Evolutionary conservation across 1,140 invertebrate genomes (phyloP).

Genomic region (Rhopalosiphum padi): DNA sequence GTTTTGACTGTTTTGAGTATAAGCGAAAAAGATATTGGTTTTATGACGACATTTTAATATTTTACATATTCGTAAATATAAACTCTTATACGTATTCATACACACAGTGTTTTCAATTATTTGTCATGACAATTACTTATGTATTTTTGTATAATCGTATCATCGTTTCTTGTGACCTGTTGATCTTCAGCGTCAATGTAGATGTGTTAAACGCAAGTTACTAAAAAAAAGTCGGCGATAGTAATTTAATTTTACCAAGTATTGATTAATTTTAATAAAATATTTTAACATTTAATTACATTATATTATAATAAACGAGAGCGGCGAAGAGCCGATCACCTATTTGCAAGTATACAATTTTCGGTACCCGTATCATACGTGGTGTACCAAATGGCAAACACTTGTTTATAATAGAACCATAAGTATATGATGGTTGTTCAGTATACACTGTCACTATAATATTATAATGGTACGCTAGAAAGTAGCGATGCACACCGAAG

Average conservation of each 20-base stretch:
- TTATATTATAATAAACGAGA: neutral
- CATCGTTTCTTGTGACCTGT: neutral
- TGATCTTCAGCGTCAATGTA: neutral
- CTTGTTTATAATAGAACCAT: neutral
- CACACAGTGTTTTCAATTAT: neutral
- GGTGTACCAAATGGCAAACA: neutral
- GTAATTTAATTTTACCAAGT: neutral
- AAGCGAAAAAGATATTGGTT: neutral
- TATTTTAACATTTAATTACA: neutral
- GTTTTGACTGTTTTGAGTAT: neutral
- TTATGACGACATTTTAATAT: neutral
- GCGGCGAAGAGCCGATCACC: neutral
- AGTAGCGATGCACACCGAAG: neutral
- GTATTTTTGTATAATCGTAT: neutral
- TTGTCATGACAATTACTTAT: neutral
- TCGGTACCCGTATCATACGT: neutral
- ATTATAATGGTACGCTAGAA: neutral
- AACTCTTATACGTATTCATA: neutral
- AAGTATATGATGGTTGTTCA: neutral
- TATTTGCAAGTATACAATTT: neutral
- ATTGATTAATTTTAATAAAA: neutral
- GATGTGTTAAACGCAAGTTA: neutral
- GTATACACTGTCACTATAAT: neutral
- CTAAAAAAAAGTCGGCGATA: neutral
- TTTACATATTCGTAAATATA: neutral